Evolutionary conservation across 2,797 vertebrate species (phyloP).

Genomic region (Xyrichtys novacula): DNA sequence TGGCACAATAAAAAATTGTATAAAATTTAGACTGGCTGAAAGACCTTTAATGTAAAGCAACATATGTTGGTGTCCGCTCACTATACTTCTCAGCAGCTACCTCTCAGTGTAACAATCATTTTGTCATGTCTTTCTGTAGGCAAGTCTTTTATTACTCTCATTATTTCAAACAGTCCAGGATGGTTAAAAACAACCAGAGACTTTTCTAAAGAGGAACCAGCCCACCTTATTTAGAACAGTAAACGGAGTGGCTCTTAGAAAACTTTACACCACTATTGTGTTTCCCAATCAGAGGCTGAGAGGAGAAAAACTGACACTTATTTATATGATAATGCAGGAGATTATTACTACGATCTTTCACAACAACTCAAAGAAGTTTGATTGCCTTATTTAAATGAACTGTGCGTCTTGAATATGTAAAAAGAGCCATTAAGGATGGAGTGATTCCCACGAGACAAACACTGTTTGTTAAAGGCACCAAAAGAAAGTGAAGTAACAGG

Average conservation of each 20-base stretch:
- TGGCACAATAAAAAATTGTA: too few relatives aligned
- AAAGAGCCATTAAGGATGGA: constrained; percentile 32
- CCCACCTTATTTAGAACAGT: constrained; percentile 3
- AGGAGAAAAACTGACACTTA: constrained; percentile 34
- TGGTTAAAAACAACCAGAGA: neutral
- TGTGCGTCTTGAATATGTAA: constrained; percentile 51
- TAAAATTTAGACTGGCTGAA: too few relatives aligned
- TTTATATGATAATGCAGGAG: constrained; percentile 64
- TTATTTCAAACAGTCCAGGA: neutral
- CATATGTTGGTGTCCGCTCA: too few relatives aligned
- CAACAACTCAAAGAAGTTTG: constrained; percentile 56
- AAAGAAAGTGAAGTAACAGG: constrained; percentile 24
- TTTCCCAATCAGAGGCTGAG: constrained; percentile 12
- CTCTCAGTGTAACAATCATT: too few relatives aligned
- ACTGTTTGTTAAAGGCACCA: constrained; percentile 37
- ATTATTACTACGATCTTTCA: constrained; percentile 53
- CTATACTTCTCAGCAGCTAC: too few relatives aligned
- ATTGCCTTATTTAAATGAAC: constrained; percentile 68
- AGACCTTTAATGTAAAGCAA: too few relatives aligned
- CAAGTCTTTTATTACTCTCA: neutral
- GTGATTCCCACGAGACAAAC: constrained; percentile 53
- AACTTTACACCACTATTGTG: constrained; percentile 6
- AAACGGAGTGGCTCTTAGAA: constrained; percentile 1
- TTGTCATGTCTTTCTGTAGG: neutral
- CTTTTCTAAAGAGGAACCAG: neutral